Percentiles rank a stretch among this genome's conserved stretches.
Evolutionary conservation across 1,140 invertebrate species (phyloP).

Genomic region (Liolophura sinensis): DNA sequence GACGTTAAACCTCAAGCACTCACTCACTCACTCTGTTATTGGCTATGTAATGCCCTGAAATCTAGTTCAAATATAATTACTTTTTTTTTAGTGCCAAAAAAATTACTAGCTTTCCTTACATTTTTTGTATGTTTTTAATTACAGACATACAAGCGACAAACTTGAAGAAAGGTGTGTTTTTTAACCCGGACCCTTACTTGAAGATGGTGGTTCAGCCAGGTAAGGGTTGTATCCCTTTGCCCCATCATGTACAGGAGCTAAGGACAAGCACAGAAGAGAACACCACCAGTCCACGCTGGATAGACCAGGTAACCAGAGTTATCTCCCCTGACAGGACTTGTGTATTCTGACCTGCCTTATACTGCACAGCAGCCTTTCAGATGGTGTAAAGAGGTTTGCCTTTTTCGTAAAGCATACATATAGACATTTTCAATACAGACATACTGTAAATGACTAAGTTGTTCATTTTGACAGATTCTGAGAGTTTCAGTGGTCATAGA

Average conservation of each 20-base stretch:
- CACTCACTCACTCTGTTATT: too few species aligned
- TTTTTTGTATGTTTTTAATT: constrained; percentile 18
- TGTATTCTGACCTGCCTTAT: too few species aligned
- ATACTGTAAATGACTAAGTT: background rate
- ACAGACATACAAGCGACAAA: constrained; percentile 59
- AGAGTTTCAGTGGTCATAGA: too few species aligned
- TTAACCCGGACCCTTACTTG: constrained; percentile 63
- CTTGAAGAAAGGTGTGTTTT: constrained; percentile 63
- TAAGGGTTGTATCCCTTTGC: constrained; percentile 38
- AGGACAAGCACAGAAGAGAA: constrained; percentile 54
- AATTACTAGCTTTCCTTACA: too few species aligned
- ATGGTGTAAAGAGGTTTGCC: background rate
- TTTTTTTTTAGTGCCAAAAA: too few species aligned
- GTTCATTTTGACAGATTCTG: too few species aligned
- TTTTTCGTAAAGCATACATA: too few species aligned
- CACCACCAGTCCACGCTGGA: constrained; percentile 60
- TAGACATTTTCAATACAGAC: background rate
- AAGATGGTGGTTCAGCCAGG: constrained; percentile 60
- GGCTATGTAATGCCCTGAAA: too few species aligned
- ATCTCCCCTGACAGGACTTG: background rate
- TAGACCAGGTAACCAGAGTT: constrained; percentile 42
- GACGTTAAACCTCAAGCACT: too few species aligned
- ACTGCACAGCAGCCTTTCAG: background rate
- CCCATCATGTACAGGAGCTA: constrained; percentile 58
- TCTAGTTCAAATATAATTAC: too few species aligned